phyloP scores from a whole-genome alignment of 2,797 vertebrate species.

The Coranthus polyacanthus region DNA sequence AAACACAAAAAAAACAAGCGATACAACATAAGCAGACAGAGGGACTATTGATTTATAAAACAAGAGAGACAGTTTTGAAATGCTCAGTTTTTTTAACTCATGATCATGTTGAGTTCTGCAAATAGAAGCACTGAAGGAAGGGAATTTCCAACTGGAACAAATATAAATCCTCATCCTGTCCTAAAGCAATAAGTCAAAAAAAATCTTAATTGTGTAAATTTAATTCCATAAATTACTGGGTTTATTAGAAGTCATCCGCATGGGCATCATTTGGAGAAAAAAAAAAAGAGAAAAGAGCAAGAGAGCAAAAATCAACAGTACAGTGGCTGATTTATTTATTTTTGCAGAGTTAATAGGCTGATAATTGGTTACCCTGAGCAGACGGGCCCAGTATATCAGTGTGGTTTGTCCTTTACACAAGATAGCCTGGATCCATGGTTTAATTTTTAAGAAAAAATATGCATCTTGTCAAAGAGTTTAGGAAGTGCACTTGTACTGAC shows the following conservation, averaged over 20 bases:
- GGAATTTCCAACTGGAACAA: conserved; percentile 50
- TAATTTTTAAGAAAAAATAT: no score
- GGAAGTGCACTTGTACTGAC: no score
- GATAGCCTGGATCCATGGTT: no score
- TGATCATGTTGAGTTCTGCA: conserved; percentile 57
- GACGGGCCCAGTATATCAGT: no score
- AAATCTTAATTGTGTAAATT: conserved; percentile 26
- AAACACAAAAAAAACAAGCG: no score
- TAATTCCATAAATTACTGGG: not conserved
- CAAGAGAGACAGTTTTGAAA: conserved; percentile 49
- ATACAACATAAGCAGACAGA: conserved; percentile 48
- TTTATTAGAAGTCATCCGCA: not conserved
- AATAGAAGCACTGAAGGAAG: conserved; percentile 37
- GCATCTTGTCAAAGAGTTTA: no score
- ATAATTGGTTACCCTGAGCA: no score
- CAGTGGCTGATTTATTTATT: no score
- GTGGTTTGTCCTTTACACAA: no score
- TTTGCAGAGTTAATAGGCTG: no score
- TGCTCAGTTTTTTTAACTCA: conserved; percentile 59
- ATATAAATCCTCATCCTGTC: conserved; percentile 19
- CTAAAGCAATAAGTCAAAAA: conserved; percentile 24
- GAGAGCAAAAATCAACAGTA: not conserved
- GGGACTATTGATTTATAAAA: conserved; percentile 58
- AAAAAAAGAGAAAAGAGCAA: not conserved
- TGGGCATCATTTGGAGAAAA: not conserved